Base-by-base conservation (phyloP, 2,113 vertebrate species). In the Chitala chitala region DNA sequence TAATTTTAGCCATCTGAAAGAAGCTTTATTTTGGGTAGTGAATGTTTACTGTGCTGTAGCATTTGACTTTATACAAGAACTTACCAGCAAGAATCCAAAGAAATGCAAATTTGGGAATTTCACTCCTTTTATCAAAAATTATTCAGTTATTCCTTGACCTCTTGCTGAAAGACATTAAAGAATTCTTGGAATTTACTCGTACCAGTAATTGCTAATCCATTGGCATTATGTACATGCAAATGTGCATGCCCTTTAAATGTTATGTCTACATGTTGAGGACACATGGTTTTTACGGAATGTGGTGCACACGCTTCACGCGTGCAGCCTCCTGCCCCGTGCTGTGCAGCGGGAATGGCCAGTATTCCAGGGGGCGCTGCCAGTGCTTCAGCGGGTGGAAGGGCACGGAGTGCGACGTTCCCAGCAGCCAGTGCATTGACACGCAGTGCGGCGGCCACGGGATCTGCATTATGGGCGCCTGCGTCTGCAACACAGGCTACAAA, bases 361-460 rank as follows among this genome's bases (percentile, higher is more conserved):
- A 99, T 89, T 94, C 94, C 85, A 94, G 95, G 79, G 97, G 97
- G 76, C 95, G 95, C 82, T 99, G 97, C 81, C 93, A 96, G 59
- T 99, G 97, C 75, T 96, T 94, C 89, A 98, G 96, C 0, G 96
- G 97, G 75, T 99, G 97, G 97, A 99, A 98, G 85, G 95, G 96
- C 76, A 95, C 93, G 0, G 97, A 99, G 83, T 99, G 97, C 3
- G 97, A 99, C 0, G 89, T 99, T 71, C 93, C 95, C 1, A 73
- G 86, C 5, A 90, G 89, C 22, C 96, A 99, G 87, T 99, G 97
- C 51, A 84, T 98, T 9, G 95, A 99, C 82, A 90, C 92, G 2
- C 92, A 92, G 73, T 99, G 97, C 3, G 92, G 93, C 5, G 94
- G 95, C 50, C 94, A 93, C 24, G 97, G 97, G n/a, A 84, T 94